phyloP scores from a whole-genome alignment of 2,888 invertebrate genomes.

The Megaustenia siamemsis region DNA sequence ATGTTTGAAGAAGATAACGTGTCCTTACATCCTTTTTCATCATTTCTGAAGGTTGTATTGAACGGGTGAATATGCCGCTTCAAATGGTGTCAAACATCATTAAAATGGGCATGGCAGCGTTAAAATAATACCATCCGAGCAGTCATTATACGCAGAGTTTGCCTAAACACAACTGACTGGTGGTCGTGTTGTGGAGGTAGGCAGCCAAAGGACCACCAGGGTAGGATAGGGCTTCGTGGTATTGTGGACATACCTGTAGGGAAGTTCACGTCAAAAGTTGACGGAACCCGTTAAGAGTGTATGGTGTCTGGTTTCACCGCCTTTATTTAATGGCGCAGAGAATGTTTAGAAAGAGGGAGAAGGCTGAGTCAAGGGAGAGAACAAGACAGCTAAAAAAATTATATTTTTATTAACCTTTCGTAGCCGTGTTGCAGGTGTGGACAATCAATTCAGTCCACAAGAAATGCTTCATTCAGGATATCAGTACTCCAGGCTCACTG shows the following conservation, averaged over 20 bases:
- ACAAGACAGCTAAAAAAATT: no score
- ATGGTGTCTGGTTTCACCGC: constrained; percentile 2
- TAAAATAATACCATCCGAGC: constrained; percentile 29
- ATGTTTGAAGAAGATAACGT: background rate
- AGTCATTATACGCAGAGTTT: constrained; percentile 10
- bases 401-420: no score
- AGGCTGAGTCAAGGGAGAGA: background rate
- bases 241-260: constrained; percentile 19
- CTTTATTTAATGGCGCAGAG: background rate
- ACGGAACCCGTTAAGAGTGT: constrained; percentile 13
- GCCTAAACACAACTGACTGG: background rate
- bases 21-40: background rate
- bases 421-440: no score
- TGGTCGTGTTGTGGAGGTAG: constrained; percentile 1
- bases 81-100: constrained; percentile 37
- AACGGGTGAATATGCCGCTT: background rate
- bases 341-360: background rate
- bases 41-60: background rate
- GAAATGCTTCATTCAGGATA: no score
- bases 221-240: constrained; percentile 12
- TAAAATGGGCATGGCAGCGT: constrained; percentile 25
- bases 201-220: constrained; percentile 18
- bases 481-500: no score
- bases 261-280: background rate
- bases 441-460: no score